Evolutionary conservation across 1,140 invertebrate species (phyloP).

Genomic region (Acromyrmex charruanus): DNA sequence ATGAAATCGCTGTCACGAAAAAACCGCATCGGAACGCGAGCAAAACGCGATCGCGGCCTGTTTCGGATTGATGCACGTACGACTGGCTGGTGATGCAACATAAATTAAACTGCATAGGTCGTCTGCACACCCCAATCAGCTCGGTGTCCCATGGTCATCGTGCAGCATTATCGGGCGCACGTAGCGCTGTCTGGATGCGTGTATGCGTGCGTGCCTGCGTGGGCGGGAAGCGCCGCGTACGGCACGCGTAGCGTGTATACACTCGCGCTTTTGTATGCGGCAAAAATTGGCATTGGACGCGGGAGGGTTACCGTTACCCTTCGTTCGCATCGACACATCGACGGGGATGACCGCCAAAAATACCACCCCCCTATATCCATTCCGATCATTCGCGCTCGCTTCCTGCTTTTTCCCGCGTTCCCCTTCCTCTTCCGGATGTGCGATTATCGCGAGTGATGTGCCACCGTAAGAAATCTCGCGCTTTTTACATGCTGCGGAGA

Average conservation of each 20-base stretch:
- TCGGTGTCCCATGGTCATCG: slow-evolving; percentile 81
- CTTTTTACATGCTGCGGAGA: neutral
- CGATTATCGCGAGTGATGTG: slow-evolving; percentile 27
- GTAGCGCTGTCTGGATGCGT: slow-evolving; percentile 20
- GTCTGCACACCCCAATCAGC: slow-evolving; percentile 81
- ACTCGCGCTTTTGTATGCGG: slow-evolving; percentile 62
- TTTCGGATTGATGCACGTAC: slow-evolving; percentile 74
- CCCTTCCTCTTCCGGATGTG: neutral
- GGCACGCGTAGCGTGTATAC: slow-evolving; percentile 61
- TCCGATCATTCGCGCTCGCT: slow-evolving; percentile 64
- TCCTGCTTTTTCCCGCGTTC: neutral
- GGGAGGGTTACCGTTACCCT: slow-evolving; percentile 69
- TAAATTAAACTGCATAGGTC: slow-evolving; percentile 83
- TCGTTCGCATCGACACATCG: slow-evolving; percentile 65
- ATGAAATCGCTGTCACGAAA: slow-evolving; percentile 19
- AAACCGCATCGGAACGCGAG: slow-evolving; percentile 41
- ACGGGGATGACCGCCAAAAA: slow-evolving; percentile 71
- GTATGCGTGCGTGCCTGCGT: slow-evolving; percentile 63
- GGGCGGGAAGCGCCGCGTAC: slow-evolving; percentile 65
- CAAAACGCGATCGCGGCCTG: slow-evolving; percentile 55
- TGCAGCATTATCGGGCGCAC: slow-evolving; percentile 79
- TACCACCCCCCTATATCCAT: slow-evolving; percentile 65
- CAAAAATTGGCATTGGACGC: slow-evolving; percentile 77
- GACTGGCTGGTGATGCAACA: slow-evolving; percentile 82
- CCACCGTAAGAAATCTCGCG: neutral